These are phyloP conservation scores for Sarcoramphus papa DNA, from an alignment of 2,797 vertebrate species.

Conservation along the genomic window DNA sequence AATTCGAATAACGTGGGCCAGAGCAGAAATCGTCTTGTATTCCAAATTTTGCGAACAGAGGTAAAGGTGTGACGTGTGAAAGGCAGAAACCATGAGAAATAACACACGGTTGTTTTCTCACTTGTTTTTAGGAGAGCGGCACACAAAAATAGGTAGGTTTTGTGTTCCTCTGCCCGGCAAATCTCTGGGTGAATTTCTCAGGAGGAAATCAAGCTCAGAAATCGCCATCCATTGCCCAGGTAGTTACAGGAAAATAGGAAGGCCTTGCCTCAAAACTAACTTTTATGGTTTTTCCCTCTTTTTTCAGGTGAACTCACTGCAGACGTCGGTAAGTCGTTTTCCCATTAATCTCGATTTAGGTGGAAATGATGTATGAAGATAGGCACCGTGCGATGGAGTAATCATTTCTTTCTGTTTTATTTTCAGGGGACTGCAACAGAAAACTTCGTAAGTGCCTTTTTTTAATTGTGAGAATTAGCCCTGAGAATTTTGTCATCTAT, in stretches of 20 bases:
- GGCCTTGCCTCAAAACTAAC: background rate
- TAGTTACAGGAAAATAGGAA: no score
- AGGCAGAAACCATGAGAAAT: background rate
- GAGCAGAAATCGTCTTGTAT: background rate
- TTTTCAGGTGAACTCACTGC: background rate
- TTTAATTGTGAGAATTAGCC: no score
- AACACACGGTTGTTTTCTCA: accelerated
- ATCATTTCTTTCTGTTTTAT: background rate
- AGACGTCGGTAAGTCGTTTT: background rate
- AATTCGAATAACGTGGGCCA: accelerated
- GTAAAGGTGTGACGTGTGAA: accelerated
- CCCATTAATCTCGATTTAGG: accelerated
- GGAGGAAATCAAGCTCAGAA: accelerated
- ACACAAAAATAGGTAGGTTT: background rate
- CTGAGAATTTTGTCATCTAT: background rate
- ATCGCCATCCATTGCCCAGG: accelerated
- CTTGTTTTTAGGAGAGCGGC: background rate
- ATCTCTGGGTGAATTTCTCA: accelerated
- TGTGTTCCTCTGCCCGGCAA: accelerated
- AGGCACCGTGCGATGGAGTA: accelerated
- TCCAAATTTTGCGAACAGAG: accelerated
- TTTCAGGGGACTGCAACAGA: background rate
- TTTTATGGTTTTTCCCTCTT: background rate
- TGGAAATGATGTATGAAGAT: accelerated
- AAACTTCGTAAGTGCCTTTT: background rate